These are phyloP conservation scores for Atrichornis clamosus DNA, from an alignment of 2,113 vertebrate genomes.

Conservation along the genomic window DNA sequence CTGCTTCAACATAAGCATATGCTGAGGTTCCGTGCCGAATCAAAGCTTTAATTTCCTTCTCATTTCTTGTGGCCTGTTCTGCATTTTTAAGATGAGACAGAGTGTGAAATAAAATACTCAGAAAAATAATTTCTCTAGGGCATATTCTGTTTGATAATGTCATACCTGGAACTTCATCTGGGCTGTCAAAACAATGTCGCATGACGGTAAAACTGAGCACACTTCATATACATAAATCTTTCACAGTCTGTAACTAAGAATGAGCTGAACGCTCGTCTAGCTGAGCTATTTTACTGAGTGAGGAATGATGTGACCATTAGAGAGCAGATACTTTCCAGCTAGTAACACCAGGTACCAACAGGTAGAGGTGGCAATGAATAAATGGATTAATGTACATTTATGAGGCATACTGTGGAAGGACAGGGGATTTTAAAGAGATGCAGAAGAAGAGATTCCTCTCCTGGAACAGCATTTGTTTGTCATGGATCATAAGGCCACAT, in stretches of 20 bases:
- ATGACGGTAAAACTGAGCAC: constrained; percentile 53
- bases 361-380: neutral
- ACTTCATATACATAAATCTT: constrained; percentile 48
- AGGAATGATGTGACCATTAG: neutral
- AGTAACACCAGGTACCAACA: neutral
- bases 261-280: neutral
- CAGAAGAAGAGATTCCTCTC: neutral
- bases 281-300: neutral
- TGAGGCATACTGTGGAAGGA: neutral
- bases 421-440: neutral
- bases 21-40: neutral
- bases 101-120: constrained; percentile 49
- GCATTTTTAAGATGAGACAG: constrained; percentile 37
- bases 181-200: constrained; percentile 59
- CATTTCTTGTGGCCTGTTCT: constrained; percentile 47
- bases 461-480: neutral
- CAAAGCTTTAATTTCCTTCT: constrained; percentile 14
- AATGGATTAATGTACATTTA: neutral
- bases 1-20: neutral
- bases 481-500: neutral
- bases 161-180: constrained; percentile 62
- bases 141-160: constrained; percentile 65
- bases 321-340: neutral
- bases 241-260: constrained; percentile 29
- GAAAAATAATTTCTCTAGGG: constrained; percentile 63